phyloP scores from a whole-genome alignment of 2,797 vertebrate species.

The Triplophysa bombifrons region DNA sequence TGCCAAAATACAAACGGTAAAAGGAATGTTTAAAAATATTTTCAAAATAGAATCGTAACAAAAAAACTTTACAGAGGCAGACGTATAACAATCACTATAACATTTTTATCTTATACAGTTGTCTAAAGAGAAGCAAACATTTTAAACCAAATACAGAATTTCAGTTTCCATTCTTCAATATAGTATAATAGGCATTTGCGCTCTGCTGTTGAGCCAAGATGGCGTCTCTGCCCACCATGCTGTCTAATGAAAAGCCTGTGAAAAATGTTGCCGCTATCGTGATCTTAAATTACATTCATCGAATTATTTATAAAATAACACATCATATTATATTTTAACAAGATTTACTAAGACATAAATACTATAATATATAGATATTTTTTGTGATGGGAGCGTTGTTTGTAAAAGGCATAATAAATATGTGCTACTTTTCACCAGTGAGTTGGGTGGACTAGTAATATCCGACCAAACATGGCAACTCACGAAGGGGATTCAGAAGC shows the following conservation, averaged over 20 bases:
- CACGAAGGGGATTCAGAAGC: conserved; percentile 70
- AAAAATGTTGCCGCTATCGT: not conserved
- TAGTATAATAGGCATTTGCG: not conserved
- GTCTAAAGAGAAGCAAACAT: not conserved
- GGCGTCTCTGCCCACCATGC: conserved; percentile 29
- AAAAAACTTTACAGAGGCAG: not conserved
- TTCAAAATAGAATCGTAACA: not conserved
- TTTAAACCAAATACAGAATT: not conserved
- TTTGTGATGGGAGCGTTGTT: conserved; percentile 18
- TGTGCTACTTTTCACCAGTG: conserved; percentile 35
- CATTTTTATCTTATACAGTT: not conserved
- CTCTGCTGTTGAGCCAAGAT: conserved; percentile 40
- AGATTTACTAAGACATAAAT: no score
- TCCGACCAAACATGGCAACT: conserved; percentile 67
- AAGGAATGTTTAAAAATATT: not conserved
- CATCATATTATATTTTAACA: accelerated
- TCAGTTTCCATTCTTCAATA: conserved; percentile 1
- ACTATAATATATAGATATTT: not conserved
- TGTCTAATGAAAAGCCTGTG: conserved; percentile 71
- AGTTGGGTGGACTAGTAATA: conserved; percentile 51
- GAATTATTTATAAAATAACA: accelerated
- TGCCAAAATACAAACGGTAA: not conserved
- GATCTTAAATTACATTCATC: not conserved
- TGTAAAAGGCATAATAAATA: conserved; percentile 65
- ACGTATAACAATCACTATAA: not conserved